Conservation (phyloP, 2,797 vertebrate species). For the Manis pentadactyla region DNA sequence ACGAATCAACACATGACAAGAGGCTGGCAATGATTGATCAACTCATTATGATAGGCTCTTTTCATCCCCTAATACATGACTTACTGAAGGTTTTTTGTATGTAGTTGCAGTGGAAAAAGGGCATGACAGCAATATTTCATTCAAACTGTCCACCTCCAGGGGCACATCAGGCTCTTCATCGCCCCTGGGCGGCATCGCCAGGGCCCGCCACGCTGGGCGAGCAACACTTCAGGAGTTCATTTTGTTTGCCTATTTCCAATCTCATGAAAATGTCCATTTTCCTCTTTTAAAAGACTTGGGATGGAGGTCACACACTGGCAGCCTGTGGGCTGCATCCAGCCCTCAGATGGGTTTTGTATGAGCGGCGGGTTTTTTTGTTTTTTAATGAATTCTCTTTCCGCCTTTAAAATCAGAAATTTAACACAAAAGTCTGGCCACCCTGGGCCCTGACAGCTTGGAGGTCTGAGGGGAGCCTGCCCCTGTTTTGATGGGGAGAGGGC, state of each 20-base stretch:
- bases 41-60: constrained; percentile 58
- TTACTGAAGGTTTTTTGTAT: constrained; percentile 6
- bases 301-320: not conserved
- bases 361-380: not conserved
- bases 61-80: not conserved
- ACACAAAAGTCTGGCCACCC: not conserved
- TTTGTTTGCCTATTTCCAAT: not conserved
- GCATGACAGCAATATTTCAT: not conserved
- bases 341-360: not conserved
- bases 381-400: not conserved
- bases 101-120: not conserved
- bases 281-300: not conserved
- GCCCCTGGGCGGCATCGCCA: not conserved
- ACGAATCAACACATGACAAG: constrained; percentile 56
- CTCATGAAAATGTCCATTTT: not conserved
- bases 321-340: not conserved
- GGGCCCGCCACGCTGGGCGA: not conserved
- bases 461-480: not conserved
- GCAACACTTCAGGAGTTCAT: not conserved
- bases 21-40: constrained; percentile 73
- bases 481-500: not conserved
- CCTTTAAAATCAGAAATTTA: constrained; percentile 1
- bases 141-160: not conserved
- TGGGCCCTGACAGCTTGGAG: not conserved
- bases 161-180: not conserved